Evolutionary conservation across 2,888 invertebrate genomes (phyloP).

Genomic region (Tenthredo livida): DNA sequence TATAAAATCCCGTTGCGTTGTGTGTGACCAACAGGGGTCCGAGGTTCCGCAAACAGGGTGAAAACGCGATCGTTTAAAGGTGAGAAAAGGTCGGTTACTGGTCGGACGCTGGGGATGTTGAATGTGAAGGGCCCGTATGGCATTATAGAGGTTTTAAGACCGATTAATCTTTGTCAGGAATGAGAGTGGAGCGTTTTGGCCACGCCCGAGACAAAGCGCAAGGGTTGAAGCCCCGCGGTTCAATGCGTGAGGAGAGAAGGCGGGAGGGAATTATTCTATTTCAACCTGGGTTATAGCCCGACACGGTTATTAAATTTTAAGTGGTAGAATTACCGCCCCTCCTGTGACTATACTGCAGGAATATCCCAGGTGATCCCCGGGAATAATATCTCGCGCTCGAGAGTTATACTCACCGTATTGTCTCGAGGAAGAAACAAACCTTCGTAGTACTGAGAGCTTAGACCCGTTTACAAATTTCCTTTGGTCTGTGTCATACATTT

Average conservation of each 20-base stretch:
- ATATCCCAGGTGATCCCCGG: background rate
- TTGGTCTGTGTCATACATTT: background rate
- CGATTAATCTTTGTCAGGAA: conserved; percentile 46
- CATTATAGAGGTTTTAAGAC: conserved; percentile 40
- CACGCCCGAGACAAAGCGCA: conserved; percentile 47
- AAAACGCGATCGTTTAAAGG: conserved; percentile 15
- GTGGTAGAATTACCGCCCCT: conserved; percentile 44
- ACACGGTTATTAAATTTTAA: conserved; percentile 55
- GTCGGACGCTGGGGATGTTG: background rate
- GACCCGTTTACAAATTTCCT: background rate
- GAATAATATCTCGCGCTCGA: conserved; percentile 20
- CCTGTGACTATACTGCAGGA: background rate
- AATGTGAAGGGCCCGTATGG: background rate
- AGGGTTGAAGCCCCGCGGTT: conserved; percentile 34
- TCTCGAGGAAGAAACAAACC: background rate
- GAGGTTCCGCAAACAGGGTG: conserved; percentile 13
- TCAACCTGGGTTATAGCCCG: conserved; percentile 27
- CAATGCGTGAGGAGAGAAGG: background rate
- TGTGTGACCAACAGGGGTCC: background rate
- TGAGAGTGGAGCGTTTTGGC: conserved; percentile 20
- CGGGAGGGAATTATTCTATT: conserved; percentile 49
- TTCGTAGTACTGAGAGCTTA: background rate
- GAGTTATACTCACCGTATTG: conserved; percentile 43
- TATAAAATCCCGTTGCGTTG: background rate
- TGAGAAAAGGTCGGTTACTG: conserved; percentile 20